Base-by-base conservation (phyloP, 2,797 vertebrate genomes). In the Tenualosa thibaudeaui region DNA sequence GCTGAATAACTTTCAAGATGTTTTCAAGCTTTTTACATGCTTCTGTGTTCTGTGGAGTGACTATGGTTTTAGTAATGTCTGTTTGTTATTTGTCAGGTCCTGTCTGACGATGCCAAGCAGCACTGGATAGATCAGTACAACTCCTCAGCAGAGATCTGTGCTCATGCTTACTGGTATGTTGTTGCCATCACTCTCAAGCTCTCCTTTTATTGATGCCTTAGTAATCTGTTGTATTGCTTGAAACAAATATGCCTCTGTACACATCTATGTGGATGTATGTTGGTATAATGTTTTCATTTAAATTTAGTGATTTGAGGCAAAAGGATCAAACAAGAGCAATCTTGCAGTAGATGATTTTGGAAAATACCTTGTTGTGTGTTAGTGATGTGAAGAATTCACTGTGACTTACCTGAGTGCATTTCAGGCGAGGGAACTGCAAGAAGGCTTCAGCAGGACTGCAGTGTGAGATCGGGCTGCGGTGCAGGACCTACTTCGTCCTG, bases 381-480 rank as follows among this genome's bases (percentile, higher is more conserved):
- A 4, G 31, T 37, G 65, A 40, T 9, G 12, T 84, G 37, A 13
- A 50, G 82, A 62, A 68, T 37, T 9, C 24, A 37, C 31, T 15
- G 65, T 37, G 13, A 0, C 13, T 6, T 71, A 10, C 10, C 12
- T 37, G 65, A 1, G 4, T 37, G 31, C 40, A 19, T 68, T 19
- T 5, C 90, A 99, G 98, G 98, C 95, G 98, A 24, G 98, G 98
- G 24, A 99, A 99, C 71, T 99, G 98, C 87, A 99, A 98, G 94
- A 99, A 99, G 85, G 97, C 96, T 0, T 96, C 97, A 0, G 91
- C 99, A 90, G 98, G 98, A 46, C 95, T 99, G 24, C 96, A 97
- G 51, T 99, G 98, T 85, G 98, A 99, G 86, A 94, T 99, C 0
- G 98, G 98, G 10, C 95, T 99, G 1, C 97, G 98, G 13, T 99